phyloP scores from a whole-genome alignment of 1,140 invertebrate genomes.

The Mylabris phalerata region DNA sequence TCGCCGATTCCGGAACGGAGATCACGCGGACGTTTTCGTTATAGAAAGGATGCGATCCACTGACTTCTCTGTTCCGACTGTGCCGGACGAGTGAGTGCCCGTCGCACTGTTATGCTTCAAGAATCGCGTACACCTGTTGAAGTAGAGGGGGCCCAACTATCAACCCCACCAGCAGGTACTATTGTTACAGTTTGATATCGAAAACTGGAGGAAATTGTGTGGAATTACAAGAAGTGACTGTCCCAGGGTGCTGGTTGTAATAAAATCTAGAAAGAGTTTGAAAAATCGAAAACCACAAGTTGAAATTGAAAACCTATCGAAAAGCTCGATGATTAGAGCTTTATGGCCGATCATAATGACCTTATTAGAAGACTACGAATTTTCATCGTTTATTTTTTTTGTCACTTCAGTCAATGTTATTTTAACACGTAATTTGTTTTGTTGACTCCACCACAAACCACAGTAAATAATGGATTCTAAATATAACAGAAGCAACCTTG shows the following conservation, averaged over 20 bases:
- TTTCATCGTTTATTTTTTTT: too few species aligned
- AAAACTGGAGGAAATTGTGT: conserved; percentile 15
- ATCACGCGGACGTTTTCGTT: conserved; percentile 16
- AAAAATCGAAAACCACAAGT: too few species aligned
- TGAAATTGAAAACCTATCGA: too few species aligned
- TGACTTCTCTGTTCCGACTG: conserved; percentile 40
- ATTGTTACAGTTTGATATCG: conserved; percentile 32
- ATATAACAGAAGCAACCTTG: conserved; percentile 13
- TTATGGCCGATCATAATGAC: too few species aligned
- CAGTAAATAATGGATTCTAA: conserved; percentile 19
- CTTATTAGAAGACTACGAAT: too few species aligned
- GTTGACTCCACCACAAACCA: conserved; percentile 18
- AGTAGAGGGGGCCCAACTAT: conserved; percentile 34
- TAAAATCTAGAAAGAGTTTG: too few species aligned
- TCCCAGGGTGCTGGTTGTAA: too few species aligned
- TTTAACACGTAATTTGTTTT: conserved; percentile 17
- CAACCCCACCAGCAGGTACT: conserved; percentile 37
- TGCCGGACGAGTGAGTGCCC: conserved; percentile 43
- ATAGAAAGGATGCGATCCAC: conserved; percentile 32
- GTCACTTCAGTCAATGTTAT: background rate
- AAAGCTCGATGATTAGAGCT: too few species aligned
- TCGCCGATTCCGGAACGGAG: conserved; percentile 5
- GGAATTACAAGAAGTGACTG: too few species aligned
- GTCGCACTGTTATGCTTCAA: conserved; percentile 42
- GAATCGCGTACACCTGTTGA: conserved; percentile 43